Evolutionary conservation across 2,888 invertebrate genomes (phyloP), one percentile per base, ranked within the genome.

Genomic region (Ethmia dodecea): DNA sequence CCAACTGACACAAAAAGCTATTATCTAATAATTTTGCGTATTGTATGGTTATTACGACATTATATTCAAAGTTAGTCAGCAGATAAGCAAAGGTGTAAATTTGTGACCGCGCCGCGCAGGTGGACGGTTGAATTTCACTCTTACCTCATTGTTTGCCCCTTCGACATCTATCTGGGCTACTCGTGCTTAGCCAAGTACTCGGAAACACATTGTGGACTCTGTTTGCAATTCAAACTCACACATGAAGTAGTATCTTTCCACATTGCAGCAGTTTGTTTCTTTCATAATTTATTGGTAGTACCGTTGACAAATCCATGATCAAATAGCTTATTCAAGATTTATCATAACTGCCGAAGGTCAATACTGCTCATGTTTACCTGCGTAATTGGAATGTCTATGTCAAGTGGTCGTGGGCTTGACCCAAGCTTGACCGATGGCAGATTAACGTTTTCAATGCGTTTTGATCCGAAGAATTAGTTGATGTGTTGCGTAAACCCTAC

Each of bases 141-240:
- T 64, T 64, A 60, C 62, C 57, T 52, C 60, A 64, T 46, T 60
- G 56, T 62, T 60, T 62, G 49, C 55, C 41, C 37, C 49, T 49
- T 32, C 47, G 45, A 51, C 59, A 55, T 52, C 53, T 47, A 60
- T 56, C 56, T 62, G 49, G 61, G 56, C 54, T 53, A 45, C 25
- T 12, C 12, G 42, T 37, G 47, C 45, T 49, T 55, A 42, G 42
- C 47, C 49, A 59, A 55, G 55, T 49, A 55, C 42, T 49, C 43
- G 35, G 40, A 33, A 45, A 42, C 45, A 45, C 43, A 37, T 40
- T 34, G 28, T 43, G 45, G 32, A 11, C 13, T 11, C n/a, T 26
- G 15, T 28, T 35, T 28, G 29, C 11, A 22, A 3, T 46, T 45
- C 49, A 52, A 45, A 37, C 34, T 18, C 35, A 38, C 29, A 42